These are phyloP conservation scores for Numenius phaeopus DNA, from an alignment of 2,797 vertebrate species.

Conservation along the genomic window DNA sequence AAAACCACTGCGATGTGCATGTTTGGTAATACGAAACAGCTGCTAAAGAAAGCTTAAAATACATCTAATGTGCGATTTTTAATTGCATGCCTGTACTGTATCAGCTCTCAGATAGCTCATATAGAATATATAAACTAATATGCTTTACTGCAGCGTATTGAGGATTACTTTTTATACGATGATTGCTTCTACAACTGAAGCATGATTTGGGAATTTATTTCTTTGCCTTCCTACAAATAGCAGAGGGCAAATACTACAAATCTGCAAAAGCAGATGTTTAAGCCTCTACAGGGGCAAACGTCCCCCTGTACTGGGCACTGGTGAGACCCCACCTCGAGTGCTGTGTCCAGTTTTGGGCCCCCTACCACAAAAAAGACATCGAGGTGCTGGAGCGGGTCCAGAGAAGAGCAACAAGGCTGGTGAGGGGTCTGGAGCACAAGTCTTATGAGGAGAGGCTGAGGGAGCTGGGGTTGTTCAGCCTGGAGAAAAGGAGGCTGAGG, in stretches of 20 bases:
- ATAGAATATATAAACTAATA: neutral
- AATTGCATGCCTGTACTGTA: slow-evolving; percentile 18
- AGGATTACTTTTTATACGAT: neutral
- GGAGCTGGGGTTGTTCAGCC: no score
- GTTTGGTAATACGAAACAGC: slow-evolving; percentile 49
- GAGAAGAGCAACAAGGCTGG: no score
- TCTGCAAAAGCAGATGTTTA: neutral
- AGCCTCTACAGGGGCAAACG: neutral
- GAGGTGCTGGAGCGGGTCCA: no score
- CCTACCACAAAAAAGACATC: no score
- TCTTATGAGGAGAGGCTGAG: no score
- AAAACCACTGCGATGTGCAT: slow-evolving; percentile 23
- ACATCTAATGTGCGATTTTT: slow-evolving; percentile 22
- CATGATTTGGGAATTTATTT: slow-evolving; percentile 13
- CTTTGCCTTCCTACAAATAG: slow-evolving; percentile 8
- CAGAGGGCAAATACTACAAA: neutral
- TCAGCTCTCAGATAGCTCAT: slow-evolving; percentile 3
- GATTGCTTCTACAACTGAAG: slow-evolving; percentile 15
- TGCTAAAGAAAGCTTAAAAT: slow-evolving; percentile 40
- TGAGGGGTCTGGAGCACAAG: no score
- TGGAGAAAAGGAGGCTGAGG: no score
- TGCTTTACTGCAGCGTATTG: neutral
- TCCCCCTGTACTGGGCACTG: no score
- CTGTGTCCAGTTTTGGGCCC: no score
- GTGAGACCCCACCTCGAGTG: no score